These are phyloP conservation scores for Parnassius smintheus DNA, from an alignment of 2,888 invertebrate genomes.

Conservation along the genomic window DNA sequence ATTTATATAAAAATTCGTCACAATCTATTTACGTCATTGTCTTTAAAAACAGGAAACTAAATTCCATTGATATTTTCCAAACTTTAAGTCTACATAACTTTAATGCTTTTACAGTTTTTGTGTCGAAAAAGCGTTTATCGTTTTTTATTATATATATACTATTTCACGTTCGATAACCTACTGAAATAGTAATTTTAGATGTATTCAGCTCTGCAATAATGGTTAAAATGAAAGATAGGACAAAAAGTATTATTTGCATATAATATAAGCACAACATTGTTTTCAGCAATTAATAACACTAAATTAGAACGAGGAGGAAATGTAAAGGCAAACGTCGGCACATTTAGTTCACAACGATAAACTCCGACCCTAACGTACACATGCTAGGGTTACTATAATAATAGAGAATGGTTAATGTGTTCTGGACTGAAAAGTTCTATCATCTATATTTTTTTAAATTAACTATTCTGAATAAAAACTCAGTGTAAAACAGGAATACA, in stretches of 20 bases:
- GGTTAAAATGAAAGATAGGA: too few species aligned
- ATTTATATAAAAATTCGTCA: constrained; percentile 20
- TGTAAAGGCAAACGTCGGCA: constrained; percentile 43
- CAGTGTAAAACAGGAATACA: too few species aligned
- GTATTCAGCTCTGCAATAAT: too few species aligned
- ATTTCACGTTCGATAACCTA: too few species aligned
- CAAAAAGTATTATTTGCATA: neutral
- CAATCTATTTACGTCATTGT: constrained; percentile 11
- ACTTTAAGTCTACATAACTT: neutral
- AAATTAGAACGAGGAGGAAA: constrained; percentile 71
- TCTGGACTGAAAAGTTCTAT: too few species aligned
- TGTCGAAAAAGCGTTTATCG: too few species aligned
- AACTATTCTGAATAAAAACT: too few species aligned
- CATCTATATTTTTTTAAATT: too few species aligned
- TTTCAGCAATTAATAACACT: constrained; percentile 48
- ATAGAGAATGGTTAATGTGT: too few species aligned
- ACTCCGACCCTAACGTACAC: constrained; percentile 48
- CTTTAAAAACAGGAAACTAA: constrained; percentile 14
- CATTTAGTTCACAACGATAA: constrained; percentile 52
- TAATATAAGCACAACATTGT: constrained; percentile 28
- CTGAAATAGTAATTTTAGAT: too few species aligned
- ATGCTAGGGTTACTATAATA: constrained; percentile 27
- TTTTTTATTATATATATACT: too few species aligned
- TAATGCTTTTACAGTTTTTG: too few species aligned
- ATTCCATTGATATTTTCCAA: constrained; percentile 1